These are phyloP conservation scores for Percina caprodes DNA, from an alignment of 2,113 vertebrate species.

Conservation along the genomic window DNA sequence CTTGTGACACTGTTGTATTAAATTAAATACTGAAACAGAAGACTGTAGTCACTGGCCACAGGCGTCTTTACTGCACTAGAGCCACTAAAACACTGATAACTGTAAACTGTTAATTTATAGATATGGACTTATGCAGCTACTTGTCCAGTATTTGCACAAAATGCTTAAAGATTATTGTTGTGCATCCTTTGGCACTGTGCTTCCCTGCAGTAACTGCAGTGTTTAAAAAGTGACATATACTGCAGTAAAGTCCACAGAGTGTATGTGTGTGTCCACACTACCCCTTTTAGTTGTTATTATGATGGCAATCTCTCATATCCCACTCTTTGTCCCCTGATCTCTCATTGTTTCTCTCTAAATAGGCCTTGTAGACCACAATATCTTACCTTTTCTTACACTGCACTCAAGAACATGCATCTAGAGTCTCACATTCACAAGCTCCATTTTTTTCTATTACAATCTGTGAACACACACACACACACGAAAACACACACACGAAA, in stretches of 20 bases:
- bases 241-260: constrained; percentile 26
- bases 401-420: constrained; percentile 29
- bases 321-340: constrained; percentile 14
- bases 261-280: constrained; percentile 7
- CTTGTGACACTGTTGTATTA: neutral
- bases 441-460: constrained; percentile 39
- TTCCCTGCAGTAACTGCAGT: constrained; percentile 9
- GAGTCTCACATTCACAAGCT: neutral
- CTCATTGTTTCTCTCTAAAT: constrained; percentile 41
- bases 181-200: neutral
- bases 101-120: neutral
- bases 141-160: constrained; percentile 5
- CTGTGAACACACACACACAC: constrained; percentile 23
- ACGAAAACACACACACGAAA: constrained; percentile 38
- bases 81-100: neutral
- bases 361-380: constrained; percentile 30
- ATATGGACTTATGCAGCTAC: neutral
- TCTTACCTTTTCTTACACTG: constrained; percentile 40
- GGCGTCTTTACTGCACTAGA: constrained; percentile 40
- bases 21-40: constrained; percentile 12
- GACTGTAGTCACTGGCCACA: constrained; percentile 13
- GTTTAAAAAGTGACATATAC: constrained; percentile 30
- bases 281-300: constrained; percentile 5
- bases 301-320: constrained; percentile 33
- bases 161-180: neutral